Conservation (phyloP, 2,888 invertebrate species). For the Nomada ruficornis region DNA sequence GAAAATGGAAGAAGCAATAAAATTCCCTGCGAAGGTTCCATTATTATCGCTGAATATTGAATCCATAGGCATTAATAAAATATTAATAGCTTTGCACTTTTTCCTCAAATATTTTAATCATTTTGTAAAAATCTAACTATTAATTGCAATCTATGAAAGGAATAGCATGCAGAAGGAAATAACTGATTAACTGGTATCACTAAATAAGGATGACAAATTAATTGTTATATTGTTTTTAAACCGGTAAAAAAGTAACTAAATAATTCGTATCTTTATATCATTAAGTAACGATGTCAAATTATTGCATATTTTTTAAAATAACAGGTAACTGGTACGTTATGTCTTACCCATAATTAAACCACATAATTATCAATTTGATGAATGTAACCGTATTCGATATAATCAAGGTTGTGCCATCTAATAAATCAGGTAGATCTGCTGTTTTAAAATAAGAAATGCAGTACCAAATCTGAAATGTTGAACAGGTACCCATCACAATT, state of each 20-base stretch:
- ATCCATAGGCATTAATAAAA: too few relatives aligned
- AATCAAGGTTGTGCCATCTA: slow-evolving; percentile 18
- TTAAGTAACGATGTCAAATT: not conserved
- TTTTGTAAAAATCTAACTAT: too few relatives aligned
- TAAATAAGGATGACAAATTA: too few relatives aligned
- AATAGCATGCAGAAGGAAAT: too few relatives aligned
- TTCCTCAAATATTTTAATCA: too few relatives aligned
- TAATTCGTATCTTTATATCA: not conserved
- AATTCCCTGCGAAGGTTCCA: too few relatives aligned
- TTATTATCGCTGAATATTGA: too few relatives aligned
- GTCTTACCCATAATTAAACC: slow-evolving; percentile 31
- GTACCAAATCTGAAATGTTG: slow-evolving; percentile 21
- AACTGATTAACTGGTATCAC: too few relatives aligned
- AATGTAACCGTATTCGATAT: slow-evolving; percentile 15
- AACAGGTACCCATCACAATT: not conserved
- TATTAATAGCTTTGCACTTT: too few relatives aligned
- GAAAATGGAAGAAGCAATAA: too few relatives aligned
- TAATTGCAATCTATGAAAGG: too few relatives aligned
- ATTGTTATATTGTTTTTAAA: not conserved
- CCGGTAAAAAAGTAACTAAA: not conserved
- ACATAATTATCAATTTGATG: slow-evolving; percentile 26
- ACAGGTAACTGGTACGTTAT: not conserved
- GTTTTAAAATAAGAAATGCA: slow-evolving; percentile 8
- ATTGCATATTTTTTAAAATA: not conserved
- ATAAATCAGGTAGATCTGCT: slow-evolving; percentile 8